Evolutionary conservation across 2,888 invertebrate genomes (phyloP).

Genomic region (Platypus cylindrus): DNA sequence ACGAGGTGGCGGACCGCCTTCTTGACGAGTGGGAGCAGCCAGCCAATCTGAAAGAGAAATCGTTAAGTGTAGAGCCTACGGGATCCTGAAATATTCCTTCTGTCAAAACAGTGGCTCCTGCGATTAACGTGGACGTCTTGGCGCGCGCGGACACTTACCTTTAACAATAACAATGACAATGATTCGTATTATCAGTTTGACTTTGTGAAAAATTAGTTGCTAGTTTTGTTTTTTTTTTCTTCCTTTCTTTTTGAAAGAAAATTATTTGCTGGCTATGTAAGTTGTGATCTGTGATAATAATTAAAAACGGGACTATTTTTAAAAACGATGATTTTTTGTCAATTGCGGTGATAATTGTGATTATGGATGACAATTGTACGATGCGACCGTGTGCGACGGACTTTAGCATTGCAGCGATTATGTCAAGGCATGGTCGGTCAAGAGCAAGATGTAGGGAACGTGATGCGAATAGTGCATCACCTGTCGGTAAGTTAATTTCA

Average conservation of each 20-base stretch:
- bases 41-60: constrained; percentile 36
- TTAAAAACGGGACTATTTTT: no score
- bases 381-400: constrained; percentile 78
- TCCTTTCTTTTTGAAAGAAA: no score
- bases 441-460: constrained; percentile 43
- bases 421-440: constrained; percentile 59
- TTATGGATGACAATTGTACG: constrained; percentile 54
- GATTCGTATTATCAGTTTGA: no score
- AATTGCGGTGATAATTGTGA: constrained; percentile 18
- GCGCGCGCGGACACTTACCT: constrained; percentile 9
- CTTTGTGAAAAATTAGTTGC: no score
- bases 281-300: constrained; percentile 9
- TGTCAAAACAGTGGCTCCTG: constrained; percentile 36
- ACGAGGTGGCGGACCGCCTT: constrained; percentile 31
- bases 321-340: constrained; percentile 12
- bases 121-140: constrained; percentile 17
- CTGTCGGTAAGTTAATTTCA: constrained; percentile 11
- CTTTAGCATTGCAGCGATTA: constrained; percentile 92
- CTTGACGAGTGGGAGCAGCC: constrained; percentile 34
- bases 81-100: constrained; percentile 36
- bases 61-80: constrained; percentile 34
- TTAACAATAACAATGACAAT: constrained; percentile 8
- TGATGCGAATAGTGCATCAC: constrained; percentile 16
- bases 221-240: no score
- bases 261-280: no score